Evolutionary conservation across 2,113 vertebrate species (phyloP).

Genomic region (Perca flavescens): DNA sequence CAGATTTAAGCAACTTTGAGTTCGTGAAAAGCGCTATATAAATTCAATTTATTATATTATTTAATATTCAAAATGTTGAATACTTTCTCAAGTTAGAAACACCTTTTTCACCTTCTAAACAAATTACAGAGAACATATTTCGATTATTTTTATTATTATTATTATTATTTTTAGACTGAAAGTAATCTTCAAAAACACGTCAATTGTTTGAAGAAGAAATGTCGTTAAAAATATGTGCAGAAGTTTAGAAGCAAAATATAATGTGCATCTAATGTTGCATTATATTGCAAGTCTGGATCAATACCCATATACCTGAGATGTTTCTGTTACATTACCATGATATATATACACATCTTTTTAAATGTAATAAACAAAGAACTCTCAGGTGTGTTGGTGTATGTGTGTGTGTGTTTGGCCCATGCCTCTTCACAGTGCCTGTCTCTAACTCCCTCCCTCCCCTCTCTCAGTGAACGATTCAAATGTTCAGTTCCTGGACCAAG

Average conservation of each 20-base stretch:
- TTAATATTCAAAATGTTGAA: conserved; percentile 8
- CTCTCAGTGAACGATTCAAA: conserved; percentile 97
- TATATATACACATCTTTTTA: not conserved
- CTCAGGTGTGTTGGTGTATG: conserved; percentile 47
- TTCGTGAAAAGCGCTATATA: too few relatives aligned
- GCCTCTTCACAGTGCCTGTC: not conserved
- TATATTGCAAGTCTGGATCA: conserved; percentile 37
- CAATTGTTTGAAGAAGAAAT: conserved; percentile 47
- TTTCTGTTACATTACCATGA: not conserved
- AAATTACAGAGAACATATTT: not conserved
- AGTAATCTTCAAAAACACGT: not conserved
- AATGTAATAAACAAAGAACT: conserved; percentile 18
- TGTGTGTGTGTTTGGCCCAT: conserved; percentile 16
- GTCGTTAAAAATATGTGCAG: not conserved
- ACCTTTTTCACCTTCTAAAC: conserved; percentile 38
- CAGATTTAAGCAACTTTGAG: not conserved
- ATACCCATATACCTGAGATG: conserved; percentile 35
- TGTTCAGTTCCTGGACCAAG: conserved; percentile 99
- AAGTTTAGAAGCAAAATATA: conserved; percentile 41
- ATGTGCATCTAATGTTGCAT: conserved; percentile 57
- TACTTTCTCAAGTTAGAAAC: not conserved
- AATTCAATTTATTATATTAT: too few relatives aligned
- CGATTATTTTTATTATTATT: not conserved
- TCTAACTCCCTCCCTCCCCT: conserved; percentile 68
- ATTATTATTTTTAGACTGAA: not conserved